phyloP scores from a whole-genome alignment of 2,797 vertebrate genomes.

The Danio aesculapii region DNA sequence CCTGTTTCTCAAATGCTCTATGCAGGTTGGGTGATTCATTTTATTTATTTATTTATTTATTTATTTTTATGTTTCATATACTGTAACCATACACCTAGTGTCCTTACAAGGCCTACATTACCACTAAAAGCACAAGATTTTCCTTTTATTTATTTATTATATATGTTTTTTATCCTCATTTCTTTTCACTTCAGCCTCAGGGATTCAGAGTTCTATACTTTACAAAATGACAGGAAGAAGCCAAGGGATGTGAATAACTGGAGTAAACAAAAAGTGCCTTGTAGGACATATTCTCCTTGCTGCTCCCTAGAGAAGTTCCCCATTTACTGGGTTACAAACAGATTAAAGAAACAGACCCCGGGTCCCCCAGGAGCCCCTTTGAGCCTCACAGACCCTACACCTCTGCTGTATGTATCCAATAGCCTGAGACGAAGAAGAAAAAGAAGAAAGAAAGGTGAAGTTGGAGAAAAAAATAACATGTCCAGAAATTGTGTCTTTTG shows the following conservation, averaged over 20 bases:
- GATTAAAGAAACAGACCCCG: conserved; percentile 18
- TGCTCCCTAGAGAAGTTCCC: background rate
- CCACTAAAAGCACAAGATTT: conserved; percentile 11
- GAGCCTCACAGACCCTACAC: background rate
- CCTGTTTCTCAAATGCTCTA: too few relatives aligned
- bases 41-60: too few relatives aligned
- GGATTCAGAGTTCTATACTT: conserved; percentile 23
- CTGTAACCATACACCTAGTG: background rate
- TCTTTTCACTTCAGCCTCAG: conserved; percentile 19
- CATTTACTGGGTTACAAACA: conserved; percentile 15
- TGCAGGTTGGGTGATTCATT: too few relatives aligned
- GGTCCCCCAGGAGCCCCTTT: background rate
- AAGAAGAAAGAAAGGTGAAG: conserved; percentile 52
- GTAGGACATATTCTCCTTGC: conserved; percentile 33
- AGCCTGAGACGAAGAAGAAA: conserved; percentile 33
- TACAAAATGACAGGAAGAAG: conserved; percentile 23
- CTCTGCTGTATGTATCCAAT: background rate
- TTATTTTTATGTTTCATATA: too few relatives aligned
- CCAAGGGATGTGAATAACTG: conserved; percentile 15
- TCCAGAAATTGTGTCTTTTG: background rate
- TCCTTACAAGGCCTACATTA: background rate
- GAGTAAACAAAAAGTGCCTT: conserved; percentile 33
- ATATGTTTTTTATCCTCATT: too few relatives aligned
- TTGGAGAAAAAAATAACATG: conserved; percentile 14
- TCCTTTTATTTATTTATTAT: background rate